Base-by-base conservation (phyloP, 2,888 invertebrate genomes). In the Pemphredon lugubris region DNA sequence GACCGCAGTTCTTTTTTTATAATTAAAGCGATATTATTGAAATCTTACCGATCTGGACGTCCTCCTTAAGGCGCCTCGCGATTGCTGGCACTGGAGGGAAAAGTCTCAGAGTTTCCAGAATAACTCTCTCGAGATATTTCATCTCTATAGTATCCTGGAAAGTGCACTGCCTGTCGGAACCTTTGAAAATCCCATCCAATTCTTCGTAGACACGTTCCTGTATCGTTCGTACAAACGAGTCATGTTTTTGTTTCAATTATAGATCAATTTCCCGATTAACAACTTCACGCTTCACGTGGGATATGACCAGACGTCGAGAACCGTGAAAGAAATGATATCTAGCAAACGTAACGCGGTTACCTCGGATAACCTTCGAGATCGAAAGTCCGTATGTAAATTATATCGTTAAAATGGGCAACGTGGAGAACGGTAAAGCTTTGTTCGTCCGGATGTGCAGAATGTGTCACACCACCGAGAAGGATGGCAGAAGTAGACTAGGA, bases 131-230 rank as follows among this genome's bases (percentile, higher is more conserved):
- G 78, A 96, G 90, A 84, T 95, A 96, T 89, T 96, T 96, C 95
- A 96, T 95, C 89, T 95, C 94, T n/a, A 95, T 87, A 0, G 96
- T 95, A 77, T 96, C 96, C 83, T 94, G 94, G 90, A 95, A 95
- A 9, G 95, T 95, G 45, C 94, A 94, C 2, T 94, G 93, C 16
- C 96, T 92, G 83, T 95, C 93, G 0, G 94, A 94, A 79, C 94
- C 94, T 34, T 95, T 94, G 85, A 96, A 96, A 77, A 96, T 95
- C 59, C 92, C 92, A 79, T 95, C 92, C 34, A 96, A 83, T 88
- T 96, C 96, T 72, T 94, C 93, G 51, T 94, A 90, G 2, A 95
- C 94, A 83, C 93, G 94, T 73, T 93, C 91, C 91, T 91, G 75
- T 30, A 81, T 61, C 11, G 7, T 4, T 13, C 48, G 32, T 44